A percentile compares a stretch with the other conserved stretches of the same genome.
Conservation (phyloP, 2,113 vertebrate genomes). For the Corvus moneduloides region DNA sequence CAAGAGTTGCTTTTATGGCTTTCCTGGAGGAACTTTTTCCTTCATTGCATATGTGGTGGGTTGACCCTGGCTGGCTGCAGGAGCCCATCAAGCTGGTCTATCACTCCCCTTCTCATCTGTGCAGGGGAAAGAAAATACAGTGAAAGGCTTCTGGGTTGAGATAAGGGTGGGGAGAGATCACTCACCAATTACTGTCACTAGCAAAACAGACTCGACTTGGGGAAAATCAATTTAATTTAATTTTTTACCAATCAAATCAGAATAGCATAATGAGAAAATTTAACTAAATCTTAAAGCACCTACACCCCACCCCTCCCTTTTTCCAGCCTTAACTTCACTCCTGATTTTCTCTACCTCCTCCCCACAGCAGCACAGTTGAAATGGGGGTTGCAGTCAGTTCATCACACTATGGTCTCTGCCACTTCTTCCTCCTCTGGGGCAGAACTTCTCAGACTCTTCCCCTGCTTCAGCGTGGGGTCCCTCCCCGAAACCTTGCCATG, state of each 20-base stretch:
- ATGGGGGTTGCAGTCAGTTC: background rate
- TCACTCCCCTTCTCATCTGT: background rate
- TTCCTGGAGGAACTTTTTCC: background rate
- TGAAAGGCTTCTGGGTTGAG: background rate
- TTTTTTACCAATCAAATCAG: background rate
- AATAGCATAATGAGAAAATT: background rate
- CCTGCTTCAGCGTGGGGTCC: rapidly evolving
- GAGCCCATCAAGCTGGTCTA: background rate
- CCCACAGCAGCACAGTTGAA: background rate
- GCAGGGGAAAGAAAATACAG: background rate
- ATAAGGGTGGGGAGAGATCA: background rate
- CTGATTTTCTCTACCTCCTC: background rate
- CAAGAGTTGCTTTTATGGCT: background rate
- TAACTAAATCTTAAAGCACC: background rate
- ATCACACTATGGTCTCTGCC: background rate
- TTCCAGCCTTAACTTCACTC: background rate
- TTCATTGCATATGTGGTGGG: background rate
- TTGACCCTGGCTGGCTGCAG: background rate
- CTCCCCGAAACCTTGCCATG: rapidly evolving
- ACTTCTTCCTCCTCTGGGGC: background rate
- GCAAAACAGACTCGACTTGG: background rate
- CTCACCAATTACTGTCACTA: background rate
- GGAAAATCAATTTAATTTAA: background rate
- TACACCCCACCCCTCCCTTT: background rate
- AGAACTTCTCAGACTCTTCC: background rate